A percentile compares a stretch with the other conserved stretches of the same genome.
These are phyloP conservation scores for Bacillus rossius DNA, from an alignment of 1,140 invertebrate species.

Conservation along the genomic window DNA sequence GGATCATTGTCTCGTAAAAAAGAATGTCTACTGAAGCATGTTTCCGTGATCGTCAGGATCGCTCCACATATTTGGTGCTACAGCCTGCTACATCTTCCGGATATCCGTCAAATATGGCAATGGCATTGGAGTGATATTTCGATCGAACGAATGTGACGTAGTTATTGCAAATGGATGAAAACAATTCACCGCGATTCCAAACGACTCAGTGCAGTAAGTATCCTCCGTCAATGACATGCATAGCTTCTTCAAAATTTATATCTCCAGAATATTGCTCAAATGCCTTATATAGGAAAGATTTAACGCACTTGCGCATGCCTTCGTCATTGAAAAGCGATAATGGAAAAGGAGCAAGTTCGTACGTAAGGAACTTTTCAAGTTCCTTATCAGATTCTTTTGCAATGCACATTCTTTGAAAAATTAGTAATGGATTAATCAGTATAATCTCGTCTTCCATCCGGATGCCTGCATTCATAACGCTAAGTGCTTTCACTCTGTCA, in stretches of 20 bases:
- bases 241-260: slow-evolving; percentile 20
- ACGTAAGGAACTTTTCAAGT: too few relatives aligned
- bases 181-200: slow-evolving; percentile 26
- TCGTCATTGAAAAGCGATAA: too few relatives aligned
- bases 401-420: slow-evolving; percentile 22
- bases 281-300: not conserved
- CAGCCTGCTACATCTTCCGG: too few relatives aligned
- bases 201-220: slow-evolving; percentile 23
- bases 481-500: slow-evolving; percentile 4
- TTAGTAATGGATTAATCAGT: not conserved
- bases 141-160: slow-evolving; percentile 19
- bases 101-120: too few relatives aligned
- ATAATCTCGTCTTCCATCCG: slow-evolving; percentile 26
- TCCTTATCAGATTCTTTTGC: slow-evolving; percentile 33
- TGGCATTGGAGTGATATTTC: too few relatives aligned
- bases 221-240: slow-evolving; percentile 30
- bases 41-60: too few relatives aligned
- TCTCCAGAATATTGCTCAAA: slow-evolving; percentile 24
- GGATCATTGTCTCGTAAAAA: too few relatives aligned
- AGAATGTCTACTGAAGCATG: too few relatives aligned
- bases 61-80: too few relatives aligned
- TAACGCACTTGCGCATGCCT: too few relatives aligned
- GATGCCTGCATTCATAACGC: slow-evolving; percentile 12
- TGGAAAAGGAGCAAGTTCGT: too few relatives aligned
- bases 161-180: slow-evolving; percentile 24